These are phyloP conservation scores for Drosophila pandora DNA, from an alignment of 1,140 invertebrate species.

Conservation along the genomic window DNA sequence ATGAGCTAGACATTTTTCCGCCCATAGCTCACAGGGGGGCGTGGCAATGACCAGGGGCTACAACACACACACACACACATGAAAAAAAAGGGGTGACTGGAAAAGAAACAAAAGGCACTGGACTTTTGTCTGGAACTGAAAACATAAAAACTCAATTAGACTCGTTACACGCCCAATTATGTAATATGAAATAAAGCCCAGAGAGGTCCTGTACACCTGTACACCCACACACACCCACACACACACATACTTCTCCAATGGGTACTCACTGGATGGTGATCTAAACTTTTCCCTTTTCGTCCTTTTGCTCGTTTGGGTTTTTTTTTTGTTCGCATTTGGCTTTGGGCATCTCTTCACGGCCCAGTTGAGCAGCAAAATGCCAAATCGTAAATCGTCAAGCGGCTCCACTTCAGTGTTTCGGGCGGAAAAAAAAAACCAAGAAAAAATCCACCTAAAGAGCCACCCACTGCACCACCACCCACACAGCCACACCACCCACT, in stretches of 20 bases:
- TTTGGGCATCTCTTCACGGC: conserved; percentile 59
- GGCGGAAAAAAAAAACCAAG: not conserved
- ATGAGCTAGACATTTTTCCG: conserved; percentile 55
- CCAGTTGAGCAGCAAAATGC: conserved; percentile 78
- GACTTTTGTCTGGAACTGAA: conserved; percentile 39
- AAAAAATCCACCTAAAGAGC: not conserved
- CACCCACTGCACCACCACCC: not conserved
- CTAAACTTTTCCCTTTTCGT: not conserved
- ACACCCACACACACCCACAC: not conserved
- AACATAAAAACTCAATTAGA: conserved; percentile 84
- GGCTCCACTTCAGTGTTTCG: conserved; percentile 17
- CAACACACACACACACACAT: conserved; percentile 15
- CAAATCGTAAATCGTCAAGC: conserved; percentile 76
- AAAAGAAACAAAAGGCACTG: conserved; percentile 21
- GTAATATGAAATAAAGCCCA: conserved; percentile 78
- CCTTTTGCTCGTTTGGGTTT: conserved; percentile 5
- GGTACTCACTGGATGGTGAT: not conserved
- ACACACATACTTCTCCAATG: not conserved
- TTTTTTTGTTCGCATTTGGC: conserved; percentile 13
- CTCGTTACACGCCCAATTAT: conserved; percentile 84
- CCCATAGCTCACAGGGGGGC: conserved; percentile 27
- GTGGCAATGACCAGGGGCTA: conserved; percentile 81
- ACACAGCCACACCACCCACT: too few relatives aligned
- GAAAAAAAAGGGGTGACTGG: conserved; percentile 23
- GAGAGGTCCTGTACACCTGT: conserved; percentile 26